phyloP scores from a whole-genome alignment of 1,140 invertebrate genomes.

The Zophobas atratus region DNA sequence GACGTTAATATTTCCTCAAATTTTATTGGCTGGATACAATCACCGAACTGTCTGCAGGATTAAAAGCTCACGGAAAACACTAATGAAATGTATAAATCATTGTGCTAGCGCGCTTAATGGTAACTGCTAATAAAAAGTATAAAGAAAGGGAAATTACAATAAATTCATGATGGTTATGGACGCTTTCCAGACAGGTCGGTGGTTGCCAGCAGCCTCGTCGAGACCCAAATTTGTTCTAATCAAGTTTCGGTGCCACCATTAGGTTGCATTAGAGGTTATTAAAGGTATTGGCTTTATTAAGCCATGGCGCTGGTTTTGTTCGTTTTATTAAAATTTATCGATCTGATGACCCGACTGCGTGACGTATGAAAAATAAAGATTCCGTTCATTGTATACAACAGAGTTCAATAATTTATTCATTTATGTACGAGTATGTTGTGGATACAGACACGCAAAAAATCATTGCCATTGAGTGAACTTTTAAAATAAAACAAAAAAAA shows the following conservation, averaged over 20 bases:
- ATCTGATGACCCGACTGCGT: conserved; percentile 23
- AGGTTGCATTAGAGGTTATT: conserved; percentile 30
- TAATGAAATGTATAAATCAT: conserved; percentile 36
- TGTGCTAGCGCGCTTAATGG: background rate
- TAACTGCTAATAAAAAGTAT: background rate
- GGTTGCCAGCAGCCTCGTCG: background rate
- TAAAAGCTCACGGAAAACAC: conserved; percentile 23
- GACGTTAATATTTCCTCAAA: conserved; percentile 37
- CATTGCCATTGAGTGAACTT: too few relatives aligned
- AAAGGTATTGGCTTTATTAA: conserved; percentile 34
- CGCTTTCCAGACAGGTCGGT: conserved; percentile 13
- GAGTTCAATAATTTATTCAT: too few relatives aligned
- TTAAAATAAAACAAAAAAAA: too few relatives aligned
- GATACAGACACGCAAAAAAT: too few relatives aligned
- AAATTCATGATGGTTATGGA: conserved; percentile 21
- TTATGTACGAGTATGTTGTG: too few relatives aligned
- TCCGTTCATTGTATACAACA: background rate
- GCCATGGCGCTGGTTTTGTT: conserved; percentile 12
- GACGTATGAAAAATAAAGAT: conserved; percentile 21
- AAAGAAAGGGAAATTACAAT: background rate
- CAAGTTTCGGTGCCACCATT: conserved; percentile 23
- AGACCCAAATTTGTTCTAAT: conserved; percentile 35
- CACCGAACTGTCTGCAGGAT: conserved; percentile 25
- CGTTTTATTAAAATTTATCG: conserved; percentile 38
- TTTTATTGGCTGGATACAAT: conserved; percentile 35